These are phyloP conservation scores for Herminia tarsipennalis DNA, from an alignment of 2,888 invertebrate species.

Conservation along the genomic window DNA sequence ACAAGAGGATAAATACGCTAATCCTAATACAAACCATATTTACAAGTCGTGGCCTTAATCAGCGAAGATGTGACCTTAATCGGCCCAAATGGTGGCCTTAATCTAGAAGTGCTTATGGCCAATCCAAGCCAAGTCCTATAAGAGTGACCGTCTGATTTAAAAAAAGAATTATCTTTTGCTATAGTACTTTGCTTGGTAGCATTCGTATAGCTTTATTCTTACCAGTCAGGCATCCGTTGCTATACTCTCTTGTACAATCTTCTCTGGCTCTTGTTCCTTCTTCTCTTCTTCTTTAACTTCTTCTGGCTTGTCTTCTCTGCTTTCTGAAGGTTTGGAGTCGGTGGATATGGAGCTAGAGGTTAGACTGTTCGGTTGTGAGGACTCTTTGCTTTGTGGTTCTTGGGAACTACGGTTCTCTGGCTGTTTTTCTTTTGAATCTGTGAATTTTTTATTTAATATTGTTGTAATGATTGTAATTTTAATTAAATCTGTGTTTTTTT, in stretches of 20 bases:
- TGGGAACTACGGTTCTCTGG: constrained; percentile 67
- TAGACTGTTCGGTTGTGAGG: constrained; percentile 75
- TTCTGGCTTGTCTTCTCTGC: constrained; percentile 53
- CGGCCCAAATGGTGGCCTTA: too few relatives aligned
- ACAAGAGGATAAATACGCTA: neutral
- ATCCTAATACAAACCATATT: constrained; percentile 5
- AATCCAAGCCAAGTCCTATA: constrained; percentile 4
- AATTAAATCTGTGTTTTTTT: too few relatives aligned
- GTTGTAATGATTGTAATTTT: too few relatives aligned
- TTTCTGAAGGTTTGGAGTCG: constrained; percentile 73
- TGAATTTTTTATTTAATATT: neutral
- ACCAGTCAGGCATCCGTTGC: constrained; percentile 73
- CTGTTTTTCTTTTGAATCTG: constrained; percentile 73
- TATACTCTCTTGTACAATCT: constrained; percentile 52
- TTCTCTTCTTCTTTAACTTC: constrained; percentile 51
- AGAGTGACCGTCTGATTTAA: constrained; percentile 35
- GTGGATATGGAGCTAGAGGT: constrained; percentile 77
- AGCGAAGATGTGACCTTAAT: neutral
- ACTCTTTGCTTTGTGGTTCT: constrained; percentile 73
- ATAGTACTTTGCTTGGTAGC: constrained; percentile 58
- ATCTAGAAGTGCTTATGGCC: too few relatives aligned
- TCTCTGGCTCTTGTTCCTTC: constrained; percentile 38
- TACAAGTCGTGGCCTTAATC: constrained; percentile 4
- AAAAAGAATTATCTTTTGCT: constrained; percentile 53
- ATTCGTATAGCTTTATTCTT: constrained; percentile 58